Conservation (phyloP, 2,797 vertebrate genomes). For the Poecilia gillii region DNA sequence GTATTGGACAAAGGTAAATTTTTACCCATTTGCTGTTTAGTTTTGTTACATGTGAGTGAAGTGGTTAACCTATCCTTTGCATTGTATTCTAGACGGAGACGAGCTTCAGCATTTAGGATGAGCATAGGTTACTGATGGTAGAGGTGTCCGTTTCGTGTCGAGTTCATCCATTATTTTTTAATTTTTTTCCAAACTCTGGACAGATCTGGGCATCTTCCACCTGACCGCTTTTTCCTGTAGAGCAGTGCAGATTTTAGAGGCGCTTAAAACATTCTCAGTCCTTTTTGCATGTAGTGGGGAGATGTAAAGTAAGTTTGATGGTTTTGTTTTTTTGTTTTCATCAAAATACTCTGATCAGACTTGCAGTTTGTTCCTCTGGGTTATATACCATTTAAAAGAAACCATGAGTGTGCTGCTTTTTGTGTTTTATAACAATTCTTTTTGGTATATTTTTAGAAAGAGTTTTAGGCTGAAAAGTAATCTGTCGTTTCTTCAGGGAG, state of each 20-base stretch:
- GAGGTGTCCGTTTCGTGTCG: constrained; percentile 20
- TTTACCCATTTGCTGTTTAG: constrained; percentile 78
- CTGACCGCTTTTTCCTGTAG: constrained; percentile 28
- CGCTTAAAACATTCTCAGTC: constrained; percentile 45
- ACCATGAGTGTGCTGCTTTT: constrained; percentile 73
- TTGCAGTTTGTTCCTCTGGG: constrained; percentile 55
- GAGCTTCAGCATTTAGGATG: constrained; percentile 70
- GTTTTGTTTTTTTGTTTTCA: constrained; percentile 28
- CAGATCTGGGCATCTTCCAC: neutral
- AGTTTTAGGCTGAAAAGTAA: constrained; percentile 65
- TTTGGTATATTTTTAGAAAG: constrained; percentile 60
- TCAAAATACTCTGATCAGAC: constrained; percentile 44
- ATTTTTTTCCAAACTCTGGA: constrained; percentile 17
- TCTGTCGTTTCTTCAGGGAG: constrained; percentile 79
- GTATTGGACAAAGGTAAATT: constrained; percentile 86
- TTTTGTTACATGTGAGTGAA: constrained; percentile 52
- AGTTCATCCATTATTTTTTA: neutral
- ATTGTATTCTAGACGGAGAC: constrained; percentile 64
- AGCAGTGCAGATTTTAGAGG: constrained; percentile 39
- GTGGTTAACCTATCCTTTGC: constrained; percentile 69
- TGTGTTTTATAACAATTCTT: constrained; percentile 52
- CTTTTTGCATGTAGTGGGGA: constrained; percentile 48
- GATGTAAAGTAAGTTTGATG: constrained; percentile 45
- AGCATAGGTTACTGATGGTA: constrained; percentile 67
- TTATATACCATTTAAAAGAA: constrained; percentile 50